A percentile compares a stretch with the other conserved stretches of the same genome.
Evolutionary conservation across 2,888 invertebrate species (phyloP).

Genomic region (Caenorhabditis becei): DNA sequence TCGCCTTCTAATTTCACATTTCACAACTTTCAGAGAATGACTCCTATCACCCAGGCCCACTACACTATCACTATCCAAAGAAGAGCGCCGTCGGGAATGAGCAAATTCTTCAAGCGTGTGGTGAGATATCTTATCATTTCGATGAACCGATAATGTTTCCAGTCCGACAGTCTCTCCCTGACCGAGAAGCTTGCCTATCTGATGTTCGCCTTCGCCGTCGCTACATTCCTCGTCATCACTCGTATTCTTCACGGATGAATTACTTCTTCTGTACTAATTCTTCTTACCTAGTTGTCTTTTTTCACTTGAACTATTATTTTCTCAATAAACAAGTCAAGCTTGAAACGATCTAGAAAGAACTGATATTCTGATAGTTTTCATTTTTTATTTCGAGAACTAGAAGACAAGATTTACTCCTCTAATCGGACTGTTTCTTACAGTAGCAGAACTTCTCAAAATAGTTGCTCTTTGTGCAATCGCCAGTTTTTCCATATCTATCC

Average conservation of each 20-base stretch:
- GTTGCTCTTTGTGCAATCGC: constrained; percentile 9
- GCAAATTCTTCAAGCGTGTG: background rate
- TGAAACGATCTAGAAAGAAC: too few relatives aligned
- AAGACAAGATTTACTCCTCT: too few relatives aligned
- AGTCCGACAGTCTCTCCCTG: background rate
- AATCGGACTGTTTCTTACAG: constrained; percentile 11
- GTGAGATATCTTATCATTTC: background rate
- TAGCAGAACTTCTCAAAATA: constrained; percentile 28
- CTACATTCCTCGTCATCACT: background rate
- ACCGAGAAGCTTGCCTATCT: background rate
- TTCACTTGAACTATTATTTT: too few relatives aligned
- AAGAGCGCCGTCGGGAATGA: background rate
- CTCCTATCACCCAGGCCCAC: background rate
- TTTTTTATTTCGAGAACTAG: too few relatives aligned
- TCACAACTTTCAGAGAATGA: background rate
- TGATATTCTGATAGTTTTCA: too few relatives aligned
- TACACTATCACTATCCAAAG: background rate
- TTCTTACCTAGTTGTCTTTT: too few relatives aligned
- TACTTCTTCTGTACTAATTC: too few relatives aligned
- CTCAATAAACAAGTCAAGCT: too few relatives aligned
- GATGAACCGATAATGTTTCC: too few relatives aligned
- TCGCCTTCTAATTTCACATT: background rate
- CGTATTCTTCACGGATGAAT: background rate
- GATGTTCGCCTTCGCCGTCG: background rate
- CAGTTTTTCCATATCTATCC: constrained; percentile 26